Base-by-base conservation (phyloP, 2,888 invertebrate genomes). In the Amblyjoppa proteus region DNA sequence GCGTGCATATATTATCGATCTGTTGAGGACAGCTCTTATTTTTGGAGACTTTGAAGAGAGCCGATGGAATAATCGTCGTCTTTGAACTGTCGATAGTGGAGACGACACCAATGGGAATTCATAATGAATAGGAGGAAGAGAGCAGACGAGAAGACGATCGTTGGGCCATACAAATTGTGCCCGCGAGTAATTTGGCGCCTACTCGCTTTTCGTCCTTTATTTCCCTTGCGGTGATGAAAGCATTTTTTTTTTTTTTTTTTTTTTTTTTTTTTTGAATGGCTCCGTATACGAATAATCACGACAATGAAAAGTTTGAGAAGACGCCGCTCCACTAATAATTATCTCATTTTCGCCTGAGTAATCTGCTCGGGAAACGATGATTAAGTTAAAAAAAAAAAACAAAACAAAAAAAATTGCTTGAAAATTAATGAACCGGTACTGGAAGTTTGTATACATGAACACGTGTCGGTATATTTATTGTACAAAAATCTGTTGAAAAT, bases 111-210 rank as follows among this genome's bases (percentile, higher is more conserved):
- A 68, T 11, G 81, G 34, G 34, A 41, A n/a, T 31, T 13, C n/a
- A 45, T 31, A 34, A 69, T 34, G 64, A 71, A 49, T 68, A 56
- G 53, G 34, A 28, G 53, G 41, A 9, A n/a, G 25, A 66, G 73
- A 80, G 25, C 31, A 66, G 53, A 73, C 41, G 20, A 53, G 20
- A 53, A 41, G 66, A 73, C 41, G 68, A 74, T 81, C 66, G 80
- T 81, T 81, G 73, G 80, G 53, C 66, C 56, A 31, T 25, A 45
- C 64, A 16, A n/a, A 25, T 68, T 20, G 41, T 68, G n/a, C 41
- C 68, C 53, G 66, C 56, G 73, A 74, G 80, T 80, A 56, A 66
- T 80, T 80, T 45, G 66, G 66, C 73, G 73, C 53, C 73, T 41
- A n/a, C 31, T 80, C 53, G 20, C 20, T 41, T 31, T 56, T 70